phyloP scores from a whole-genome alignment of 2,797 vertebrate genomes.

The Australoheros facetus region DNA sequence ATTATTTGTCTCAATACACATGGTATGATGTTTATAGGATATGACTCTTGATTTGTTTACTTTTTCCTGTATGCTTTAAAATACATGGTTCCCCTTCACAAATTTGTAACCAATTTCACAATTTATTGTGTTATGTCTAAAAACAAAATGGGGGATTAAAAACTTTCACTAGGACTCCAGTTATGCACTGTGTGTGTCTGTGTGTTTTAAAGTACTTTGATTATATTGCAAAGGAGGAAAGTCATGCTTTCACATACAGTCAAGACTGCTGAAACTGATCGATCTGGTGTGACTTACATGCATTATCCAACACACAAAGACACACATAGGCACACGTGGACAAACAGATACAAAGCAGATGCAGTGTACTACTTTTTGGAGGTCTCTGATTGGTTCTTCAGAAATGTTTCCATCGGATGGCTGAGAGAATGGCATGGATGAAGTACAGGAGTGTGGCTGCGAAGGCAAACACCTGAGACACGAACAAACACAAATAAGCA shows the following conservation, averaged over 20 bases:
- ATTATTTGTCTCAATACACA: background rate
- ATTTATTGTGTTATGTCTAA: background rate
- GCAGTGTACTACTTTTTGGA: background rate
- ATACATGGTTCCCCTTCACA: background rate
- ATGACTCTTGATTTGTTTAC: background rate
- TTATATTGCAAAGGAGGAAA: background rate
- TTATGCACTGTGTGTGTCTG: background rate
- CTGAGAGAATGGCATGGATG: slow-evolving; percentile 78
- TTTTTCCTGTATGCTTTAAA: background rate
- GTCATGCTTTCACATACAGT: background rate
- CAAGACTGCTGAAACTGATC: background rate
- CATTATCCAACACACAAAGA: background rate
- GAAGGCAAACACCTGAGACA: slow-evolving; percentile 77
- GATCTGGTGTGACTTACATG: background rate
- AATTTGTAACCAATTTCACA: background rate
- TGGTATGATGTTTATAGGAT: background rate
- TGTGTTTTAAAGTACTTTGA: background rate
- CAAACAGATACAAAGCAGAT: background rate
- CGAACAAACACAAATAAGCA: background rate
- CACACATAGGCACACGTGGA: background rate
- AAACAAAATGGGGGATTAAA: background rate
- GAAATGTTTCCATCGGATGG: slow-evolving; percentile 79
- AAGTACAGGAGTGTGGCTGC: slow-evolving; percentile 76
- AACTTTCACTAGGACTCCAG: background rate
- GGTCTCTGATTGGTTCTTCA: slow-evolving; percentile 36